These are phyloP conservation scores for Actinernus sp. DNA, from an alignment of 92 coral and sea anemone genomes.

Conservation along the genomic window DNA sequence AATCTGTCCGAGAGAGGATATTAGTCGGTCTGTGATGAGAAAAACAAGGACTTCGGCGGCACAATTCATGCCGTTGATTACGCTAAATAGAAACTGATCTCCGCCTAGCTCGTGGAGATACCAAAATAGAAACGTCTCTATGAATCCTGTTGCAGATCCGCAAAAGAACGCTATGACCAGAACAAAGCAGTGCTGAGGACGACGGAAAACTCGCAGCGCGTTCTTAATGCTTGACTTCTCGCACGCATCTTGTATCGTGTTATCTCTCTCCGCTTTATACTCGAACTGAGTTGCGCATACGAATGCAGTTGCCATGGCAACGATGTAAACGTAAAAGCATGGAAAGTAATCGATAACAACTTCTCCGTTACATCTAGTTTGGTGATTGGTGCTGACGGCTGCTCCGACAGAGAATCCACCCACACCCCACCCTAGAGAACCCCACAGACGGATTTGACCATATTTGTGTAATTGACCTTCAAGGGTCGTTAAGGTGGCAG, in stretches of 20 bases:
- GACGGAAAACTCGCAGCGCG: constrained; percentile 72
- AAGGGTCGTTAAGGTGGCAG: constrained; percentile 88
- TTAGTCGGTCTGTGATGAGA: constrained; percentile 78
- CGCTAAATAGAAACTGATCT: constrained; percentile 85
- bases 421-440: constrained; percentile 95
- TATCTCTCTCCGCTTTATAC: constrained; percentile 30
- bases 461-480: constrained; percentile 88
- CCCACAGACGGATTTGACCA: constrained; percentile 93
- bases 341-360: constrained; percentile 79
- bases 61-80: constrained; percentile 87
- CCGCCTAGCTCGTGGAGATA: constrained; percentile 97
- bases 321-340: constrained; percentile 87
- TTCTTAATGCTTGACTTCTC: constrained; percentile 26
- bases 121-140: constrained; percentile 96
- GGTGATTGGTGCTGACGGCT: constrained; percentile 79
- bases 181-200: constrained; percentile 83
- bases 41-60: constrained; percentile 87
- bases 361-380: constrained; percentile 74
- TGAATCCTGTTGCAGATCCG: constrained; percentile 98
- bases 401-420: constrained; percentile 96
- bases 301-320: constrained; percentile 80
- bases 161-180: constrained; percentile 92
- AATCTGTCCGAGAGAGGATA: constrained; percentile 75
- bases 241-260: not conserved
- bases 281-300: constrained; percentile 84